phyloP scores from a whole-genome alignment of 2,113 vertebrate genomes.

The Mesoclemmys tuberculata region DNA sequence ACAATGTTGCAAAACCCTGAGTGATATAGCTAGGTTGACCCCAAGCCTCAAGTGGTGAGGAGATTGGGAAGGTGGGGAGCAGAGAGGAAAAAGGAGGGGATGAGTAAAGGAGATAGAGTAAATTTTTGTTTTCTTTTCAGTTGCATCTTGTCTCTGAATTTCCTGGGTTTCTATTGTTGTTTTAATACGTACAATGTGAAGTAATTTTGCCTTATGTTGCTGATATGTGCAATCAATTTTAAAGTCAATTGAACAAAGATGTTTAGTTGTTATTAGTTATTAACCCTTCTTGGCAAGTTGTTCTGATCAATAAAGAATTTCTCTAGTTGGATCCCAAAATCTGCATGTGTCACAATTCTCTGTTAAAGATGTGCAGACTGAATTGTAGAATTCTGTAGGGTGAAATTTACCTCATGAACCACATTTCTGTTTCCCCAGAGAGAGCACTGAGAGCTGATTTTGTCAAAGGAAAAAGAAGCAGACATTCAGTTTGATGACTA shows the following conservation, averaged over 20 bases:
- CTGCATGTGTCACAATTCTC: neutral
- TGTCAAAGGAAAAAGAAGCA: constrained; percentile 9
- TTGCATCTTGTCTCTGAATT: neutral
- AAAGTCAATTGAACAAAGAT: neutral
- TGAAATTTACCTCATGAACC: neutral
- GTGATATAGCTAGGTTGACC: neutral
- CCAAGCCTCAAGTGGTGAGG: neutral
- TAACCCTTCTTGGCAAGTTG: neutral
- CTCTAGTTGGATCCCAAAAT: constrained; percentile 1
- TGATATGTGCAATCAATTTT: neutral
- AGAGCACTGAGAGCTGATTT: neutral
- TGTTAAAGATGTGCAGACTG: neutral
- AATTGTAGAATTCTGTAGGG: neutral
- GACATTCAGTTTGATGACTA: constrained; percentile 2
- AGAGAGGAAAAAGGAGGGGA: neutral
- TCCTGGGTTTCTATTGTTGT: neutral
- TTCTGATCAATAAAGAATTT: neutral
- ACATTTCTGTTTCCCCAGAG: neutral
- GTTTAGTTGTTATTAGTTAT: neutral
- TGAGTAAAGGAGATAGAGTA: neutral
- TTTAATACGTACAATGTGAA: neutral
- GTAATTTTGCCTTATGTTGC: neutral
- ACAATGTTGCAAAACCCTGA: neutral
- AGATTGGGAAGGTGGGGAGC: neutral
- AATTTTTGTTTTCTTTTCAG: neutral